These are phyloP conservation scores for Bruchidius siliquastri DNA, from an alignment of 2,888 invertebrate species.

Conservation along the genomic window DNA sequence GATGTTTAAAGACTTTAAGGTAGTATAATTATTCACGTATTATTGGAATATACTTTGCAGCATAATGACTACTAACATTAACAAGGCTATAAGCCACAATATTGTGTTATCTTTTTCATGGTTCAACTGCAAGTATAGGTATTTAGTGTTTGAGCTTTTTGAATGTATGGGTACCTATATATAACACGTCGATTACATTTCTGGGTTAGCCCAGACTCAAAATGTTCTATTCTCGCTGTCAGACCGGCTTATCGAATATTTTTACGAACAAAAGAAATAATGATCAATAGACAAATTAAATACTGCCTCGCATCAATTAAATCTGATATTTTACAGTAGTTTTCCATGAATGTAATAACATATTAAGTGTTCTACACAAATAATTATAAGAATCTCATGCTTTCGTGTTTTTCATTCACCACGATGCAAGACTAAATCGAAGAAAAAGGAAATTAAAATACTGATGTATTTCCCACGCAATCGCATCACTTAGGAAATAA, in stretches of 20 bases:
- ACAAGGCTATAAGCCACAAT: background rate
- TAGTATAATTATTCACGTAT: background rate
- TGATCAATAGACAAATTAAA: background rate
- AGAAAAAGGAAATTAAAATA: too few species aligned
- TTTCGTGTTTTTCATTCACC: too few species aligned
- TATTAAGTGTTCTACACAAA: too few species aligned
- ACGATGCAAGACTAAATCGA: too few species aligned
- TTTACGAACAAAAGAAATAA: background rate
- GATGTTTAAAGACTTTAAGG: too few species aligned
- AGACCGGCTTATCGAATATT: background rate
- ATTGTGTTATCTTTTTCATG: background rate
- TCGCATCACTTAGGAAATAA: too few species aligned
- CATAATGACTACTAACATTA: background rate
- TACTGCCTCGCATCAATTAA: background rate
- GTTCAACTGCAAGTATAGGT: background rate
- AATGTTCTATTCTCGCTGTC: background rate
- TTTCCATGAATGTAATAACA: background rate
- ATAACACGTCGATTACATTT: too few species aligned
- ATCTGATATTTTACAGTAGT: background rate
- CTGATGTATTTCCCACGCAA: too few species aligned
- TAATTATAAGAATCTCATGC: too few species aligned
- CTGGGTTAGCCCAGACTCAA: too few species aligned
- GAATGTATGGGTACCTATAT: too few species aligned
- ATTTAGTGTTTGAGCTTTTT: too few species aligned
- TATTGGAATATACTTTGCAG: background rate